Base-by-base conservation (phyloP, 2,888 invertebrate genomes). In the Troilus luridus region DNA sequence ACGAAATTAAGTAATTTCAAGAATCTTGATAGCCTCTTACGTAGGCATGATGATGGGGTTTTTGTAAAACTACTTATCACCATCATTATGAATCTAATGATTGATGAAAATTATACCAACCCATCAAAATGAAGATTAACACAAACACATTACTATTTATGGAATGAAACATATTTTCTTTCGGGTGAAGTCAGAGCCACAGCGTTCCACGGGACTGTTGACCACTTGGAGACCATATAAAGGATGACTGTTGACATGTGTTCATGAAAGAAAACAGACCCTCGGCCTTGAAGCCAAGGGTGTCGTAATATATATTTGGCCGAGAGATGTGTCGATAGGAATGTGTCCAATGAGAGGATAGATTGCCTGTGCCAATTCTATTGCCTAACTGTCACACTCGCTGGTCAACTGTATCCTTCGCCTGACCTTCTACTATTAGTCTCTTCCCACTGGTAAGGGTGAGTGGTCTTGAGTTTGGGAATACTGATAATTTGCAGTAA, bases 301-400 rank as follows among this genome's bases (percentile, higher is more conserved):
- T 85, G 85, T 85, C 11, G 58, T 56, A 85, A 85, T 58, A 85
- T 85, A 85, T 85, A 85, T 85, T 85, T 85, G 85, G 85, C 85
- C n/a, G 56, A 19, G 56, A 58, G 56, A 58, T 56, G 9, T 85
- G 85, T 85, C 85, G 54, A 56, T 58, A n/a, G 85, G 85, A 58
- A 56, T 58, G 56, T 85, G 85, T 12, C 85, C n/a, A 85, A 85
- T 85, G n/a, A 5, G 12, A 54, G 85, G 11, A 85, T 85, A 58
- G 56, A 85, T 85, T 21, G n/a, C 11, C 21, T 7, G 3, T 85
- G 85, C 85, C 85, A 85, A 85, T 21, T 85, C 85, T 85, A 85
- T 85, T 85, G 85, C 85, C 8, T 85, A 85, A 85, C 56, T 85
- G 56, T 58, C 85, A 56, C 14, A 91, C 90, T 7, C 88, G 90